These are phyloP conservation scores for Mastomys coucha DNA, from an alignment of 2,113 vertebrate species.

Conservation along the genomic window DNA sequence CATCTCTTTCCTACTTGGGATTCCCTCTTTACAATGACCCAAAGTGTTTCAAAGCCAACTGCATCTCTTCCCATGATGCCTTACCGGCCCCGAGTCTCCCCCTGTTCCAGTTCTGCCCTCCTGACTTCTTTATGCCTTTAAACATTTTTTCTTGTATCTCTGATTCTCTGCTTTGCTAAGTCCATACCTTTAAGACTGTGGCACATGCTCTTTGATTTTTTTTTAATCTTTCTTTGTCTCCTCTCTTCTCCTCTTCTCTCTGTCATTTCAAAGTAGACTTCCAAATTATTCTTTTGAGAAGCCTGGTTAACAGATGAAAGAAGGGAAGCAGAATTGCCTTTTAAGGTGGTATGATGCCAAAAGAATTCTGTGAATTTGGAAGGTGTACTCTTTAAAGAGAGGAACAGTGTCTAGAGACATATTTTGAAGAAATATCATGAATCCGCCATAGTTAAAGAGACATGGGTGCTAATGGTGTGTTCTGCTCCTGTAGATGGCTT, in stretches of 20 bases:
- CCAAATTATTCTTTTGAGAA: constrained; percentile 53
- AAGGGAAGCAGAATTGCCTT: not conserved
- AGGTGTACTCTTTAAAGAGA: constrained; percentile 3
- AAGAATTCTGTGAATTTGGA: constrained; percentile 35
- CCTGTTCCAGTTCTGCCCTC: not conserved
- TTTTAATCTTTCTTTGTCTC: not conserved
- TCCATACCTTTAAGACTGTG: not conserved
- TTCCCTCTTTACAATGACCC: too few species aligned
- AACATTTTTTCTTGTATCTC: not conserved
- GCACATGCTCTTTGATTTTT: not conserved
- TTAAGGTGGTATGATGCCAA: not conserved
- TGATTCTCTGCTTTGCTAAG: constrained; percentile 5
- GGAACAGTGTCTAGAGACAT: not conserved
- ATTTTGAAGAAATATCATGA: constrained; percentile 22
- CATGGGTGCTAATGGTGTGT: not conserved
- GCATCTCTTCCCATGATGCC: not conserved
- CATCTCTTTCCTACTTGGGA: not conserved
- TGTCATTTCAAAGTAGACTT: constrained; percentile 13
- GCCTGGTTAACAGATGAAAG: constrained; percentile 3
- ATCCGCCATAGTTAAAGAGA: not conserved
- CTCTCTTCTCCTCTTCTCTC: not conserved
- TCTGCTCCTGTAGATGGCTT: constrained; percentile 17
- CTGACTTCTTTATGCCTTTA: not conserved
- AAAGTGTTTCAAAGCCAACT: not conserved
- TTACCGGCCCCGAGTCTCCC: not conserved